Evolutionary conservation across 2,797 vertebrate genomes (phyloP).

Genomic region (Threskiornis aethiopicus): DNA sequence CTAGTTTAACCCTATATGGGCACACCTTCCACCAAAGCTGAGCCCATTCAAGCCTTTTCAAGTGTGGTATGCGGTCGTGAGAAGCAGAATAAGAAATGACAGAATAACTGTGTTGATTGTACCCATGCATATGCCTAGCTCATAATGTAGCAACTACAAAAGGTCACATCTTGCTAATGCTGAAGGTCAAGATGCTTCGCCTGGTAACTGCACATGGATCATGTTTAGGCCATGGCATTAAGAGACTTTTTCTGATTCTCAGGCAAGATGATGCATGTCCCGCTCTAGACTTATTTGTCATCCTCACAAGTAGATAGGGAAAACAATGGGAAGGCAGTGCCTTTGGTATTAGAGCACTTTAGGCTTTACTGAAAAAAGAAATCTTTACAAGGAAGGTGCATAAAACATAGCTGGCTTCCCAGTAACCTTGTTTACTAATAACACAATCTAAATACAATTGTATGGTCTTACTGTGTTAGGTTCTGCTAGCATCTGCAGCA

Average conservation of each 20-base stretch:
- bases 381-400: not conserved
- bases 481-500: not conserved
- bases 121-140: not conserved
- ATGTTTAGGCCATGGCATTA: not conserved
- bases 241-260: not conserved
- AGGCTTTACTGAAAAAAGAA: not conserved
- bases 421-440: not conserved
- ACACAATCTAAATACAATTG: not conserved
- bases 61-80: rapidly evolving
- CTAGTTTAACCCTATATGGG: not conserved
- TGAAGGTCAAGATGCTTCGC: not conserved
- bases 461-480: not conserved
- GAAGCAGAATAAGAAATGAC: not conserved
- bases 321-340: not conserved
- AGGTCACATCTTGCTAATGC: not conserved
- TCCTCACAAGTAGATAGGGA: not conserved
- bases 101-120: not conserved
- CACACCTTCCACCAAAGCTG: not conserved
- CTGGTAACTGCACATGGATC: not conserved
- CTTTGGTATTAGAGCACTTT: not conserved
- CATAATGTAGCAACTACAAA: not conserved
- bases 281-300: not conserved
- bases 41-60: not conserved
- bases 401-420: not conserved
- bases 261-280: not conserved